A percentile compares a stretch with the other conserved stretches of the same genome.
Evolutionary conservation across 30 jellyfish, hydroid and myxozoan species (phyloP).

Genomic region (Pelagia noctiluca): DNA sequence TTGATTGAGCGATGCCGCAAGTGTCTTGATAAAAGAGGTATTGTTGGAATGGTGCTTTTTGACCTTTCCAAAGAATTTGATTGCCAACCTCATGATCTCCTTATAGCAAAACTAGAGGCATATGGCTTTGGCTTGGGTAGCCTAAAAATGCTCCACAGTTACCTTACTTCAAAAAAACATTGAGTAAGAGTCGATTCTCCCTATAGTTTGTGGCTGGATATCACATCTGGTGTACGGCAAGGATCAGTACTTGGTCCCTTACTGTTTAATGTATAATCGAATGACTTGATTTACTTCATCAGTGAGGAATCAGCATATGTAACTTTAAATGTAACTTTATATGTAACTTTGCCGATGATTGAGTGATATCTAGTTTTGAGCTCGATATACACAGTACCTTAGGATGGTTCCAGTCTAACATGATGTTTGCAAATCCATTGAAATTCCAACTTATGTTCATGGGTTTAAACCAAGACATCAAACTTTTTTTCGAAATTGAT

Average conservation of each 20-base stretch:
- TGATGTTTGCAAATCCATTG: slow-evolving; percentile 49
- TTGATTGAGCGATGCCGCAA: too few species aligned
- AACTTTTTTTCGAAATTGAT: slow-evolving; percentile 19
- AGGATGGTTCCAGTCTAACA: slow-evolving; percentile 17
- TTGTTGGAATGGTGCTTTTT: too few species aligned
- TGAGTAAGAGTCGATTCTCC: slow-evolving; percentile 21
- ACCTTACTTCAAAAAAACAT: neutral
- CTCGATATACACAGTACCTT: slow-evolving; percentile 32
- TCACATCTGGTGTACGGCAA: slow-evolving; percentile 41
- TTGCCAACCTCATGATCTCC: too few species aligned
- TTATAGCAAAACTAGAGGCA: too few species aligned
- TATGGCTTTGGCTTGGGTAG: slow-evolving; percentile 4
- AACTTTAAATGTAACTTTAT: too few species aligned
- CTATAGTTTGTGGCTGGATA: slow-evolving; percentile 14
- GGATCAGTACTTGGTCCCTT: slow-evolving; percentile 50
- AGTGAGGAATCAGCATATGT: slow-evolving; percentile 11
- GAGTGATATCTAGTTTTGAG: slow-evolving; percentile 31
- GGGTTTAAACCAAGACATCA: slow-evolving; percentile 39
- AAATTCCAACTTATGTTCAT: slow-evolving; percentile 40
- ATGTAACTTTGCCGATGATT: slow-evolving; percentile 56
- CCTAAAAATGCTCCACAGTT: slow-evolving; percentile 5
- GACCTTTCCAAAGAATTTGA: too few species aligned
- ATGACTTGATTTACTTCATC: slow-evolving; percentile 20
- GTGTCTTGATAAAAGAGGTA: too few species aligned
- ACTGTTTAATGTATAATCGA: slow-evolving; percentile 11